Conservation (phyloP, 2,888 invertebrate genomes). For the Dione juno region DNA sequence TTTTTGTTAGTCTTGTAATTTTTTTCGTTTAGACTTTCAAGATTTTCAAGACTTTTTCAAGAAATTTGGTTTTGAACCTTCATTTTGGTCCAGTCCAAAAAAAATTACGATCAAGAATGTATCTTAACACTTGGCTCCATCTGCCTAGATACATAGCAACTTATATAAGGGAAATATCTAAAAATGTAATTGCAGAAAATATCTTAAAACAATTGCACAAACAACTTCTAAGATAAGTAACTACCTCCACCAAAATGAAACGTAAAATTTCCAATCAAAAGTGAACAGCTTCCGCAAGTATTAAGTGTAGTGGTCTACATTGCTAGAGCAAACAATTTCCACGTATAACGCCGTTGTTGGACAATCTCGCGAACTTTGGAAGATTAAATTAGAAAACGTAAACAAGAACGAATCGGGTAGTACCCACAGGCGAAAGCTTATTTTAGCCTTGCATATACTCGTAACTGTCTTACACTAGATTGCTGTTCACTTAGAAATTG, state of each 20-base stretch:
- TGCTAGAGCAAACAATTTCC: constrained; percentile 33
- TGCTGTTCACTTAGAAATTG: not conserved
- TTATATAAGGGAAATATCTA: no score
- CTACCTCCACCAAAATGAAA: not conserved
- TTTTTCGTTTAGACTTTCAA: not conserved
- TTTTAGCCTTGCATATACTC: constrained; percentile 2
- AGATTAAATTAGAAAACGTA: constrained; percentile 33
- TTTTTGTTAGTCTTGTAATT: constrained; percentile 7
- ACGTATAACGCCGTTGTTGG: constrained; percentile 15
- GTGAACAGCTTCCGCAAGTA: constrained; percentile 14
- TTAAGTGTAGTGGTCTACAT: constrained; percentile 27
- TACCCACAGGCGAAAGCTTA: not conserved
- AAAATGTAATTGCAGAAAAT: not conserved
- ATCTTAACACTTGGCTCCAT: no score
- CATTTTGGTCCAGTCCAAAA: no score
- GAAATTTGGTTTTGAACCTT: no score
- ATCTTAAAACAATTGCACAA: not conserved
- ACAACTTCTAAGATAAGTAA: not conserved
- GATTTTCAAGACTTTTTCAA: no score
- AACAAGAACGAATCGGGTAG: constrained; percentile 18
- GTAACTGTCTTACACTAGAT: not conserved
- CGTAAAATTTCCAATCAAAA: constrained; percentile 5
- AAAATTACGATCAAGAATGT: no score
- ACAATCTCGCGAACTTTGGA: constrained; percentile 27
- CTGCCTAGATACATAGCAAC: no score